phyloP scores from a whole-genome alignment of 2,797 vertebrate species.

The Lepilemur septentrionalis region DNA sequence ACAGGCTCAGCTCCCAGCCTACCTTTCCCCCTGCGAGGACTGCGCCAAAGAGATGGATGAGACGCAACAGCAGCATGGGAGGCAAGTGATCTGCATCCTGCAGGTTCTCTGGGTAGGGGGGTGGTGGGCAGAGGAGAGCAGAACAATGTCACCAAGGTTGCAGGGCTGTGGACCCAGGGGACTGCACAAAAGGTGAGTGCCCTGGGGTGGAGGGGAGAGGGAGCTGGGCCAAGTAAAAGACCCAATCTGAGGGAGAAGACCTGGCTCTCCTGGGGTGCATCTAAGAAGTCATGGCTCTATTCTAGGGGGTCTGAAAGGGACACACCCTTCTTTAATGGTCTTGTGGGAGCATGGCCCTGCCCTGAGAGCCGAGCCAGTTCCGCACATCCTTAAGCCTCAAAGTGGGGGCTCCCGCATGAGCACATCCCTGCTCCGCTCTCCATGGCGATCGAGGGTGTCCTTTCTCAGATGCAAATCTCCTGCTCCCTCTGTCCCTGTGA shows the following conservation, averaged over 20 bases:
- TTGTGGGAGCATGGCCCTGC: background rate
- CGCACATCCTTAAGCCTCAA: background rate
- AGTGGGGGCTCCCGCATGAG: background rate
- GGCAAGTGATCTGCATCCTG: constrained; percentile 87
- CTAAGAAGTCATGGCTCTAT: background rate
- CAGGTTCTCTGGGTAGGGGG: constrained; percentile 87
- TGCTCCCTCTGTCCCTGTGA: background rate
- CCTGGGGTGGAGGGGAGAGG: background rate
- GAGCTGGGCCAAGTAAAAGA: background rate
- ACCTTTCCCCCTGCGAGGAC: constrained; percentile 94
- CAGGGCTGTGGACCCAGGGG: background rate
- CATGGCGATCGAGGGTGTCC: background rate
- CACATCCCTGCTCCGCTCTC: background rate
- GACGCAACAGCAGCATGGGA: constrained; percentile 86
- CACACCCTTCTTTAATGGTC: background rate
- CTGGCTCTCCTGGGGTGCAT: background rate
- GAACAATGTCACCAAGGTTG: background rate
- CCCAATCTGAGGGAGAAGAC: background rate
- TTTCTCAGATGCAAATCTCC: constrained; percentile 55
- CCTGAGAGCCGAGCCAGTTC: background rate
- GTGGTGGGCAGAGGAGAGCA: background rate
- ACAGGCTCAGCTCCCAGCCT: background rate
- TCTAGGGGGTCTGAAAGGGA: background rate
- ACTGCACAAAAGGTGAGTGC: background rate
- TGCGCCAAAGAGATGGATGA: constrained; percentile 94